A percentile compares a stretch with the other conserved stretches of the same genome.
Conservation (phyloP, 2,888 invertebrate genomes). For the Abrostola triplasia region DNA sequence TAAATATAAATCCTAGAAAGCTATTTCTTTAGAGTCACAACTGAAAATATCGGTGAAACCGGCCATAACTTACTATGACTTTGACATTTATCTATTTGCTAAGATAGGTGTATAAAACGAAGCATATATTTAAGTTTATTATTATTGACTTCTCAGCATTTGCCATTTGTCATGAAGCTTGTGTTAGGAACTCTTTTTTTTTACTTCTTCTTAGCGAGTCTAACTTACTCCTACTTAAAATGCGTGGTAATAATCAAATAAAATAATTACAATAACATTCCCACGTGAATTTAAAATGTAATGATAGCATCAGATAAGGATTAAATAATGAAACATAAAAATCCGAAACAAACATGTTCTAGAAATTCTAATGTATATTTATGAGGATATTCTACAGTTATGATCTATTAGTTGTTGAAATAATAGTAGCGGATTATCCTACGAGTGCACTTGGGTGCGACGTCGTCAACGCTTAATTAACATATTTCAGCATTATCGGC, state of each 20-base stretch:
- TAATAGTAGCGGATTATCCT: slow-evolving; percentile 35
- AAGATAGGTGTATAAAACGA: slow-evolving; percentile 46
- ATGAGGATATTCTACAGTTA: slow-evolving; percentile 27
- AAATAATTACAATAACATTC: slow-evolving; percentile 7
- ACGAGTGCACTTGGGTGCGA: slow-evolving; percentile 47
- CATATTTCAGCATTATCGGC: slow-evolving; percentile 51
- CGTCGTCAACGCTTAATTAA: slow-evolving; percentile 56
- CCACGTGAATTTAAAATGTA: not conserved
- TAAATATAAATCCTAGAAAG: slow-evolving; percentile 27
- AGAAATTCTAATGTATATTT: slow-evolving; percentile 14
- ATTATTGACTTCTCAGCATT: slow-evolving; percentile 15
- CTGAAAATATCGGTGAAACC: slow-evolving; percentile 39
- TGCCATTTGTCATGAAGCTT: slow-evolving; percentile 22
- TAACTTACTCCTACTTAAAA: not conserved
- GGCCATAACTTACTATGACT: slow-evolving; percentile 51
- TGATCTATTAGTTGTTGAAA: slow-evolving; percentile 26
- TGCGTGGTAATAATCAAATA: not conserved
- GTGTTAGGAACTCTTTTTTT: slow-evolving; percentile 15
- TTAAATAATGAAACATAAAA: slow-evolving; percentile 22
- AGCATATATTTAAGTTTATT: slow-evolving; percentile 45
- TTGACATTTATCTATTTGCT: slow-evolving; percentile 53
- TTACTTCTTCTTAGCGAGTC: too few relatives aligned
- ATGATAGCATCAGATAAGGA: slow-evolving; percentile 9
- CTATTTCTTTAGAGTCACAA: slow-evolving; percentile 27
- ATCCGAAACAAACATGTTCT: slow-evolving; percentile 20